Evolutionary conservation across 2,797 vertebrate genomes (phyloP).

Genomic region (Tragopan temminckii): DNA sequence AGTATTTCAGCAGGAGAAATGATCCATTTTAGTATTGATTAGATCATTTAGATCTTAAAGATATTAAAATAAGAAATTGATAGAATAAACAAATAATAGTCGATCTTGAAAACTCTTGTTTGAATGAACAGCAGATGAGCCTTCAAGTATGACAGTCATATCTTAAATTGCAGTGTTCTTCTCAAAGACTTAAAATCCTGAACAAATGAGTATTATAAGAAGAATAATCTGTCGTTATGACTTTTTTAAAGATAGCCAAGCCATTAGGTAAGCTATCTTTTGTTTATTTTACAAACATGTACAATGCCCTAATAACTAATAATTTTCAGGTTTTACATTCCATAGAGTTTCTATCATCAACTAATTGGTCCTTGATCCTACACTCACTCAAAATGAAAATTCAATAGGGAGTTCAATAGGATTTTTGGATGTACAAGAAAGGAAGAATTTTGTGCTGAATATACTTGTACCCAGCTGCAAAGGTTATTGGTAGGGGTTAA

Average conservation of each 20-base stretch:
- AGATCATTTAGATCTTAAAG: slow-evolving; percentile 28
- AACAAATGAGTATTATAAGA: background rate
- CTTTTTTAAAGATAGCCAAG: background rate
- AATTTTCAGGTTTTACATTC: slow-evolving; percentile 1
- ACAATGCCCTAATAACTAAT: background rate
- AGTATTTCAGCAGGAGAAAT: slow-evolving; percentile 8
- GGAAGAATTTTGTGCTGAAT: background rate
- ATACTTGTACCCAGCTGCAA: slow-evolving; percentile 12
- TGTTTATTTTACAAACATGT: background rate
- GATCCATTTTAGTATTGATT: slow-evolving; percentile 28
- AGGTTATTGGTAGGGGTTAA: slow-evolving; percentile 45
- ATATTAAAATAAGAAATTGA: slow-evolving; percentile 37
- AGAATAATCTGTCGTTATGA: background rate
- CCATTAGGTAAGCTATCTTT: background rate
- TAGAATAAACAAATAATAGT: slow-evolving; percentile 35
- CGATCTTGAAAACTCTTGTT: background rate
- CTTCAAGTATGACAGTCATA: background rate
- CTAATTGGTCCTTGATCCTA: slow-evolving; percentile 4
- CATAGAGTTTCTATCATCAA: background rate
- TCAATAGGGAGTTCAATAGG: background rate
- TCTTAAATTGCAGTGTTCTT: background rate
- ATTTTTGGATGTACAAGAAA: slow-evolving; percentile 25
- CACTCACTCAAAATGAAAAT: slow-evolving; percentile 37
- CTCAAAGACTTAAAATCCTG: slow-evolving; percentile 11
- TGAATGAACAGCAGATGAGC: background rate